Evolutionary conservation across 2,113 vertebrate species (phyloP).

Genomic region (Ictalurus punctatus): DNA sequence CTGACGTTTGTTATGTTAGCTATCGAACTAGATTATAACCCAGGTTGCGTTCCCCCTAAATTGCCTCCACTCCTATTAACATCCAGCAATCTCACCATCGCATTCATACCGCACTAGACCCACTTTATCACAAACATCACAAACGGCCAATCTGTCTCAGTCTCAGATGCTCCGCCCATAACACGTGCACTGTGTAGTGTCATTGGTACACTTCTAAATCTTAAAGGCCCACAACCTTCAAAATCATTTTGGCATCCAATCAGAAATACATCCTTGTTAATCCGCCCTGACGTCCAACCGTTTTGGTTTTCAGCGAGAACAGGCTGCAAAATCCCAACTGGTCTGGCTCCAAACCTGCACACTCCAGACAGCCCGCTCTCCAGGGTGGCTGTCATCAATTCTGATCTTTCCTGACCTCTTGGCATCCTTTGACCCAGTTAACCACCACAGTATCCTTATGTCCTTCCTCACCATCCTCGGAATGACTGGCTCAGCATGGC

Average conservation of each 20-base stretch:
- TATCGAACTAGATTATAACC: too few species aligned
- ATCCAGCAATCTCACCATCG: background rate
- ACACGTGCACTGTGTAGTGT: background rate
- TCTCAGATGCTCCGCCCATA: background rate
- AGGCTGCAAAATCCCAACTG: background rate
- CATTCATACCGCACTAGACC: background rate
- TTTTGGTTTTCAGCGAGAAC: background rate
- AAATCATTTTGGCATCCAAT: background rate
- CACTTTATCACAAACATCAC: background rate
- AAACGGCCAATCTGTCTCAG: background rate
- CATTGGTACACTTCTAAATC: background rate
- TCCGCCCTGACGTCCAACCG: background rate
- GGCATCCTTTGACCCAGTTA: background rate
- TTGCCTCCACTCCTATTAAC: background rate
- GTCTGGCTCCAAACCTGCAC: background rate
- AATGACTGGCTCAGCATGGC: constrained; percentile 10
- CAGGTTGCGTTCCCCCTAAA: background rate
- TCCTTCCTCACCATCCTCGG: constrained; percentile 12
- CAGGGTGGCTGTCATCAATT: background rate
- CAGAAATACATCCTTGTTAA: background rate
- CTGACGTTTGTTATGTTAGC: too few species aligned
- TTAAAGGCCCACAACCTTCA: background rate
- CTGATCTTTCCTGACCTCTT: constrained; percentile 9
- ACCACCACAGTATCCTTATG: background rate
- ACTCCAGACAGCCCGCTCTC: background rate